Evolutionary conservation across 1,140 invertebrate genomes (phyloP).

Genomic region (Penaeus indicus): DNA sequence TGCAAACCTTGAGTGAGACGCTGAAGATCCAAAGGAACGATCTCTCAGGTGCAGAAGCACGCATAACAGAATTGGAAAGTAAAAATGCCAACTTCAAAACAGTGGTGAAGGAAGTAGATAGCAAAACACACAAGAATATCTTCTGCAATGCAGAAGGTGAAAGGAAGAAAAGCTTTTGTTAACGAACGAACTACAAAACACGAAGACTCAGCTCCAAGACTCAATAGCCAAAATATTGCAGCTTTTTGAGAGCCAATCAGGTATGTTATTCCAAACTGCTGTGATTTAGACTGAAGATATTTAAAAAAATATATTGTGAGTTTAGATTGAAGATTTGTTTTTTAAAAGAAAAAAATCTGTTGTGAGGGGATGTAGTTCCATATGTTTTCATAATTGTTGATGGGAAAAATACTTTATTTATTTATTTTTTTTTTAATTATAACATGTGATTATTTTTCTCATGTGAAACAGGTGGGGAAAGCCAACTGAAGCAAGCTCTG

Average conservation of each 20-base stretch:
- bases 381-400: no score
- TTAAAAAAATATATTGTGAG: background rate
- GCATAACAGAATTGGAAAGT: background rate
- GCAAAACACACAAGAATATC: conserved; percentile 6
- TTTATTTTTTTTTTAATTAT: background rate
- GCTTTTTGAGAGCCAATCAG: conserved; percentile 47
- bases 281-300: background rate
- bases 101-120: background rate
- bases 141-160: background rate
- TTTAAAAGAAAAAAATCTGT: background rate
- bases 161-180: conserved; percentile 15
- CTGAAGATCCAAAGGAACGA: conserved; percentile 10
- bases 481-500: conserved; percentile 36
- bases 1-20: background rate
- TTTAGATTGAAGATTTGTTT: background rate
- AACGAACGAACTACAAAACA: background rate
- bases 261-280: conserved; percentile 17
- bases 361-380: no score
- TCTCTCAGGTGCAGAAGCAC: background rate
- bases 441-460: background rate
- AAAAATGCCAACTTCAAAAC: background rate
- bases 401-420: background rate
- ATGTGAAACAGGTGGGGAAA: conserved; percentile 25
- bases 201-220: conserved; percentile 11
- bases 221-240: conserved; percentile 18